Evolutionary conservation across 2,113 vertebrate genomes (phyloP).

Genomic region (Manacus vitellinus): DNA sequence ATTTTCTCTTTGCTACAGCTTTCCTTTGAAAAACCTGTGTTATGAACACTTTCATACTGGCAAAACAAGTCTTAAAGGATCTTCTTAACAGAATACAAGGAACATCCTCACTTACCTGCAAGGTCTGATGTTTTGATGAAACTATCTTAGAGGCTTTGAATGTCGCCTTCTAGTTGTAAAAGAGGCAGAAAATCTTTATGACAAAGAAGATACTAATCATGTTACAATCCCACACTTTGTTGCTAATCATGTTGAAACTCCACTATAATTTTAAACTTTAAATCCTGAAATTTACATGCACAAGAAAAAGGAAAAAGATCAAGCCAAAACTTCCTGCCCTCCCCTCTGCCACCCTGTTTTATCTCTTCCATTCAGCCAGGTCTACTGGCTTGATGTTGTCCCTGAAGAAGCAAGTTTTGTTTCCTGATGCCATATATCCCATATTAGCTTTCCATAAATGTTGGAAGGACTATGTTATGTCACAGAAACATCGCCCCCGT

Average conservation of each 20-base stretch:
- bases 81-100: not conserved
- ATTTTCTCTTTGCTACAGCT: not conserved
- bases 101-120: not conserved
- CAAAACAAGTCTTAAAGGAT: not conserved
- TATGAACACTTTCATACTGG: not conserved
- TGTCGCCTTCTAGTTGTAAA: not conserved
- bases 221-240: not conserved
- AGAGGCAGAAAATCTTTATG: not conserved
- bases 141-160: not conserved
- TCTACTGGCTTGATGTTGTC: not conserved
- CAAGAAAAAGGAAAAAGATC: not conserved
- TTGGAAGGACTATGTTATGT: not conserved
- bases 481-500: not conserved
- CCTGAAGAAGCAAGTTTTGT: not conserved
- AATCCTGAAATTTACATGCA: not conserved
- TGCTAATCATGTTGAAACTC: not conserved
- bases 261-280: not conserved
- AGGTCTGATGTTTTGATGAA: not conserved
- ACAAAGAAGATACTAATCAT: not conserved
- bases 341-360: not conserved
- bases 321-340: not conserved
- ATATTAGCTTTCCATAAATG: not conserved
- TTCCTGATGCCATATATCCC: not conserved
- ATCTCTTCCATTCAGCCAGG: not conserved
- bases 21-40: not conserved